Evolutionary conservation across 1,140 invertebrate genomes (phyloP).

Genomic region (Phymorhynchus buccinoides): DNA sequence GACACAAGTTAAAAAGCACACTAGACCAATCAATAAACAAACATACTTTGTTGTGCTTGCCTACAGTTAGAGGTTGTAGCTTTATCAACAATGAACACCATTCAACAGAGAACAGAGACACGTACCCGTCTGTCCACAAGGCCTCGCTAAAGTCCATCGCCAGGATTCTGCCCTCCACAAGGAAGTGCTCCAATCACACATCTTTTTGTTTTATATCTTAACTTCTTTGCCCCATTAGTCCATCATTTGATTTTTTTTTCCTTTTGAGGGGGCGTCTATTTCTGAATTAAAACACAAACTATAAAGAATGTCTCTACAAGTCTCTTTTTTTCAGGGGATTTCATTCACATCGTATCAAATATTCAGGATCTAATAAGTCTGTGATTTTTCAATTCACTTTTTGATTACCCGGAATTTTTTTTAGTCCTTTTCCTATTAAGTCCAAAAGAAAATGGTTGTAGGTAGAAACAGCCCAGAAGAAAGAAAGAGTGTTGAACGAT

Average conservation of each 20-base stretch:
- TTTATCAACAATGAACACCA: neutral
- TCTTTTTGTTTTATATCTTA: conserved; percentile 13
- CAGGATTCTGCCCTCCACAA: neutral
- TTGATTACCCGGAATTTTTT: neutral
- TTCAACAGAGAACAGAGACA: conserved; percentile 9
- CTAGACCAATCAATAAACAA: no score
- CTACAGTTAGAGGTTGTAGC: no score
- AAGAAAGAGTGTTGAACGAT: neutral
- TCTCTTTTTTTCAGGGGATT: neutral
- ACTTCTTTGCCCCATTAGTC: neutral
- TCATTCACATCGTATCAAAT: no score
- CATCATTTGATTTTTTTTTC: neutral
- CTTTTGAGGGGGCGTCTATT: neutral
- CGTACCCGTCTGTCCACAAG: conserved; percentile 1
- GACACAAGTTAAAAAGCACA: no score
- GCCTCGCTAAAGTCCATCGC: neutral
- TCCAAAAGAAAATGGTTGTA: neutral
- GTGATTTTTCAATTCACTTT: neutral
- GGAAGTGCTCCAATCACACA: neutral
- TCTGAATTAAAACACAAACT: neutral
- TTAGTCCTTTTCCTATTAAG: neutral
- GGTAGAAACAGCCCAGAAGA: neutral
- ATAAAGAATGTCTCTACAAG: neutral
- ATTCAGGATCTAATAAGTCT: neutral
- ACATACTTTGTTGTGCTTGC: no score